A percentile compares a stretch with the other conserved stretches of the same genome.
Evolutionary conservation across 2,797 vertebrate species (phyloP).

Genomic region (Tarsius wallacei): DNA sequence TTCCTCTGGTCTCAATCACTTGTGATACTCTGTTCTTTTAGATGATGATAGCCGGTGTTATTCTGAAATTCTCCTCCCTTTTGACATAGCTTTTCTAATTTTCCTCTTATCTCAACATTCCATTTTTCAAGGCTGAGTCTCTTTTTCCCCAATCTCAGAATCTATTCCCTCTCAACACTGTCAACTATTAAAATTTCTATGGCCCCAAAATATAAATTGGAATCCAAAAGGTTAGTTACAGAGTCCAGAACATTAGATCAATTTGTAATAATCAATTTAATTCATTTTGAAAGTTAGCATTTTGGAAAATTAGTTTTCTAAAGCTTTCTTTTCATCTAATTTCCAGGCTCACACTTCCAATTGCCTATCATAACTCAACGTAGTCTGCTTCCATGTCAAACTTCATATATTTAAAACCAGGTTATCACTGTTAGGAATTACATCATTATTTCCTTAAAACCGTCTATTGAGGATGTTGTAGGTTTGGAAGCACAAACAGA

Average conservation of each 20-base stretch:
- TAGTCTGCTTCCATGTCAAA: neutral
- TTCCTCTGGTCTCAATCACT: neutral
- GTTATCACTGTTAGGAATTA: neutral
- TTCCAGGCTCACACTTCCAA: neutral
- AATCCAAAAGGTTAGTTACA: neutral
- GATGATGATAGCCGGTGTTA: neutral
- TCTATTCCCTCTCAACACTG: neutral
- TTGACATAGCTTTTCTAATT: neutral
- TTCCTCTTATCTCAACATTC: neutral
- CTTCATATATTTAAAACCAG: neutral
- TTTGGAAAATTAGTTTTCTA: constrained; percentile 4
- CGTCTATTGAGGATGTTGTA: neutral
- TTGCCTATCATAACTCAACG: neutral
- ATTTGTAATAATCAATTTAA: neutral
- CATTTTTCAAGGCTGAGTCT: neutral
- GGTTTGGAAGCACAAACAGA: neutral
- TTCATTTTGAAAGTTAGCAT: neutral
- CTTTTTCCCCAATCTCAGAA: neutral
- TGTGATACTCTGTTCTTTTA: neutral
- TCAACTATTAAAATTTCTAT: neutral
- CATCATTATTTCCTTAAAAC: constrained; percentile 3
- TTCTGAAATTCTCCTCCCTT: neutral
- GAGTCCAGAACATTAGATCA: neutral
- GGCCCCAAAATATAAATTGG: neutral
- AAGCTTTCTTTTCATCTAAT: neutral